A percentile compares a stretch with the other conserved stretches of the same genome.
Conservation (phyloP, 2,888 invertebrate genomes). For the Tupiocoris notatus region DNA sequence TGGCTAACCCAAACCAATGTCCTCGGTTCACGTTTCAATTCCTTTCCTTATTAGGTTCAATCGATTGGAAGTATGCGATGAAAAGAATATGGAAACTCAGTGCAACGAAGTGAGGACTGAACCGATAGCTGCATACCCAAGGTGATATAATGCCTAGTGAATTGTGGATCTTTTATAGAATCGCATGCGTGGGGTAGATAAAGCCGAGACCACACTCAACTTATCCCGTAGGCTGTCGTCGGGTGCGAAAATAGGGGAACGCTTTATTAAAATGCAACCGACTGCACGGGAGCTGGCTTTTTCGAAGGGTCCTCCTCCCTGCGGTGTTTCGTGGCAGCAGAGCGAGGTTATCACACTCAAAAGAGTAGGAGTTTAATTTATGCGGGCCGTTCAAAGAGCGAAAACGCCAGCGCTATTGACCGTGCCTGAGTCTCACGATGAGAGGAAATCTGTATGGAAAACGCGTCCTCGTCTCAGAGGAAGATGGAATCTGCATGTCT, state of each 20-base stretch:
- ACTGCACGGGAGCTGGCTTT: neutral
- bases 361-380: constrained; percentile 27
- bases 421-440: neutral
- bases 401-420: constrained; percentile 11
- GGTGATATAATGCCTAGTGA: neutral
- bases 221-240: neutral
- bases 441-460: constrained; percentile 39
- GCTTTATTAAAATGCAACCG: constrained; percentile 34
- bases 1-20: no score
- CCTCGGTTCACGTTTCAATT: no score
- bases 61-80: neutral
- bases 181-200: constrained; percentile 22
- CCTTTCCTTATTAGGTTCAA: neutral
- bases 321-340: neutral
- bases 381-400: constrained; percentile 18
- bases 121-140: neutral
- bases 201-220: constrained; percentile 1
- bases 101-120: neutral
- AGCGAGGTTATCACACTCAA: constrained; percentile 4
- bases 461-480: constrained; percentile 29
- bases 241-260: neutral
- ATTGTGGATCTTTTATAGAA: constrained; percentile 15
- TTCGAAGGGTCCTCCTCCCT: neutral
- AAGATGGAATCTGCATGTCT: constrained; percentile 28
- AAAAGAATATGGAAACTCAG: neutral